phyloP scores from a whole-genome alignment of 2,113 vertebrate genomes.

The Apteryx mantelli region DNA sequence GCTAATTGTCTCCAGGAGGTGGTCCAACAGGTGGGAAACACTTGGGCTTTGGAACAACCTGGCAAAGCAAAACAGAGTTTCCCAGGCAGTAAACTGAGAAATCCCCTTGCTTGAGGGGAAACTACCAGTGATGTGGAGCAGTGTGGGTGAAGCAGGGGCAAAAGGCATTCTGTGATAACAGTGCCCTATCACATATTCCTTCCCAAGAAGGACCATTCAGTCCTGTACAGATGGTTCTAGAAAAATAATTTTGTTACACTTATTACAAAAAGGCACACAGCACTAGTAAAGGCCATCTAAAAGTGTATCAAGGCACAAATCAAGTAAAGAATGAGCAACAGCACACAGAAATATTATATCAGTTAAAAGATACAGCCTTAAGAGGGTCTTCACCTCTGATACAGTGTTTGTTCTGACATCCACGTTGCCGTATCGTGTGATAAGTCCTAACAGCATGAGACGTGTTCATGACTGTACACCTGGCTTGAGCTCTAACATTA shows the following conservation, averaged over 20 bases:
- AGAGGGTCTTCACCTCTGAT: neutral
- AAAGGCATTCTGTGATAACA: neutral
- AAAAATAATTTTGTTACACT: neutral
- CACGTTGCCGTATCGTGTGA: accelerated
- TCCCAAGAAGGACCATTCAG: neutral
- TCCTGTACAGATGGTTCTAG: too few relatives aligned
- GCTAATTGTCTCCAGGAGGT: neutral
- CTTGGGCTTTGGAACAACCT: neutral
- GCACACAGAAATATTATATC: neutral
- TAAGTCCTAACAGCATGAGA: neutral
- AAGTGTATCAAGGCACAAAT: neutral
- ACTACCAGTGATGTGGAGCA: neutral
- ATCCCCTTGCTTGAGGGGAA: neutral
- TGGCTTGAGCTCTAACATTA: neutral
- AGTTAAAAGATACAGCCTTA: neutral
- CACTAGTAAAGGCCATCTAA: neutral
- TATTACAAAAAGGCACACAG: neutral
- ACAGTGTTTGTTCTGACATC: neutral
- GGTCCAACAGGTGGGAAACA: neutral
- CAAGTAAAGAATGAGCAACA: neutral
- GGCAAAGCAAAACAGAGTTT: neutral
- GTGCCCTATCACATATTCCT: neutral
- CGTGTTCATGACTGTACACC: neutral
- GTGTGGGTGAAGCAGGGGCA: neutral
- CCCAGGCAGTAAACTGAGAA: neutral